phyloP scores from a whole-genome alignment of 2,113 vertebrate genomes.

The Danio rerio region DNA sequence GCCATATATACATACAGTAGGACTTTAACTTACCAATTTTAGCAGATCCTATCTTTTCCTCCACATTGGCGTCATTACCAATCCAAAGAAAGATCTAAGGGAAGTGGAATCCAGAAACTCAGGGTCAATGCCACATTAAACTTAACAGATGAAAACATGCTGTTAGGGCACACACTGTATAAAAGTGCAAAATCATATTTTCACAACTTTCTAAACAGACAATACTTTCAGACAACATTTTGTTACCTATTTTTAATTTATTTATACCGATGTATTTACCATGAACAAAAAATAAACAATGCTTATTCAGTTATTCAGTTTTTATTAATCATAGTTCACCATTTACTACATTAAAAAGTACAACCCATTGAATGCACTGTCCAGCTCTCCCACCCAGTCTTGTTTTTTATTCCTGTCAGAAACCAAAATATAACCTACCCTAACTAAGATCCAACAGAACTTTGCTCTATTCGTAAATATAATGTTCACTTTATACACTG shows the following conservation, averaged over 20 bases:
- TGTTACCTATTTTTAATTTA: too few relatives aligned
- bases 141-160: background rate
- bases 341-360: background rate
- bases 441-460: background rate
- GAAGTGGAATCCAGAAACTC: background rate
- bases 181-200: background rate
- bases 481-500: too few relatives aligned
- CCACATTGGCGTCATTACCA: conserved; percentile 74
- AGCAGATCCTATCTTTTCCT: conserved; percentile 64
- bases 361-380: background rate
- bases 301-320: too few relatives aligned
- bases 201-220: background rate
- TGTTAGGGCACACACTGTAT: background rate
- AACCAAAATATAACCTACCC: background rate
- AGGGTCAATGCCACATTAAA: background rate
- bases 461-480: background rate
- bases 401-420: background rate
- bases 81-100: conserved; percentile 75
- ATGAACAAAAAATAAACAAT: too few relatives aligned
- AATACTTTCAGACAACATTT: too few relatives aligned
- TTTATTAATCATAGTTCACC: too few relatives aligned
- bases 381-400: background rate
- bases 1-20: too few relatives aligned
- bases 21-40: conserved; percentile 68
- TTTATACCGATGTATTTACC: too few relatives aligned